Conservation (phyloP, 2,797 vertebrate genomes). For the Gadopsis bispinosus region DNA sequence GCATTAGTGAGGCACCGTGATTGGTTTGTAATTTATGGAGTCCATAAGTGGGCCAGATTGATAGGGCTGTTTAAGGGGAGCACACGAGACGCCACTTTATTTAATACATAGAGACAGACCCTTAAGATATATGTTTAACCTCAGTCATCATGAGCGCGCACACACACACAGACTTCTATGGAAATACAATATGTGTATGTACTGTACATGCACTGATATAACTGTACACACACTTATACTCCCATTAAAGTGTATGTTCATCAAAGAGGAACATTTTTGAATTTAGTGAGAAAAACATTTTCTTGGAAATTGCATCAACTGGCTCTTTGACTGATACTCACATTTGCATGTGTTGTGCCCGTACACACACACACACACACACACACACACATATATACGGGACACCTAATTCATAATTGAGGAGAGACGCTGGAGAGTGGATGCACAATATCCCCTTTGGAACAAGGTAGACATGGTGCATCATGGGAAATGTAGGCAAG, state of each 20-base stretch:
- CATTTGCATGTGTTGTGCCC: neutral
- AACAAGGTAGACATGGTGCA: neutral
- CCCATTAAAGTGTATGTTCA: constrained; percentile 1
- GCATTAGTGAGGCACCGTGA: constrained; percentile 74
- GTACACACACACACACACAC: neutral
- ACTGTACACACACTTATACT: neutral
- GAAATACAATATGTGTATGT: neutral
- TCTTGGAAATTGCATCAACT: neutral
- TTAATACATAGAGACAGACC: constrained; percentile 75
- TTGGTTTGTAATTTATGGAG: constrained; percentile 88
- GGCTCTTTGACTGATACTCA: neutral
- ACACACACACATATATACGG: neutral
- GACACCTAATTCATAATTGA: neutral
- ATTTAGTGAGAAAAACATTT: neutral
- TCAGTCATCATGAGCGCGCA: constrained; percentile 29
- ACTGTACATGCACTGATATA: neutral
- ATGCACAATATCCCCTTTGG: neutral
- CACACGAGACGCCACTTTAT: constrained; percentile 83
- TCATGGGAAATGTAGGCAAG: neutral
- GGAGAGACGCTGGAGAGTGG: neutral
- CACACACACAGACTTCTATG: neutral
- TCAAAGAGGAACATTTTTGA: neutral
- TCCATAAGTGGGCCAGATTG: constrained; percentile 89
- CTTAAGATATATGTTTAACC: constrained; percentile 66
- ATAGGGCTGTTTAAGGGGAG: constrained; percentile 89